phyloP scores from a whole-genome alignment of 2,797 vertebrate species.

The Pipistrellus kuhlii region DNA sequence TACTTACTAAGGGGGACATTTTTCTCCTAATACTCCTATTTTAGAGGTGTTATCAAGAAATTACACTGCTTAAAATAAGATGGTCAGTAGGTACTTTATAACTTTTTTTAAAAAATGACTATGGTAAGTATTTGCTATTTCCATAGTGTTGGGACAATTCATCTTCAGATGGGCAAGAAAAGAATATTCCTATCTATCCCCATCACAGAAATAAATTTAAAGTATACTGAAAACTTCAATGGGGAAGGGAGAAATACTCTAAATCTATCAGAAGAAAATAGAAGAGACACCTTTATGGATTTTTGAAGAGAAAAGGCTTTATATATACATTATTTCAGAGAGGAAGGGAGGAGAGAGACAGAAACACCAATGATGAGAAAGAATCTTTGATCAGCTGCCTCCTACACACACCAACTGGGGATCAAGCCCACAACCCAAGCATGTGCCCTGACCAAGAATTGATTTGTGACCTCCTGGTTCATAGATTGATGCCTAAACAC shows the following conservation, averaged over 20 bases:
- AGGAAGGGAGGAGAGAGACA: too few species aligned
- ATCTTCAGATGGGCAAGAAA: slow-evolving; percentile 22
- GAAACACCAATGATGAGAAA: too few species aligned
- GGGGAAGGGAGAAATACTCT: neutral
- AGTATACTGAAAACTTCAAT: neutral
- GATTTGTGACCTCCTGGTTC: too few species aligned
- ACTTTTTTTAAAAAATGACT: neutral
- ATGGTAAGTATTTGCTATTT: slow-evolving; percentile 39
- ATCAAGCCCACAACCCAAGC: too few species aligned
- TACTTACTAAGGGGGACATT: slow-evolving; percentile 41
- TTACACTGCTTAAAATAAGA: slow-evolving; percentile 51
- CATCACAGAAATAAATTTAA: slow-evolving; percentile 46
- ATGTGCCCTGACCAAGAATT: too few species aligned
- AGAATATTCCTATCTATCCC: neutral
- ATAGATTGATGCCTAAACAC: too few species aligned
- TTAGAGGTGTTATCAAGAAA: slow-evolving; percentile 51
- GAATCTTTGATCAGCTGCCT: too few species aligned
- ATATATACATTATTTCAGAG: neutral
- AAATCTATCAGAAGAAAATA: slow-evolving; percentile 34
- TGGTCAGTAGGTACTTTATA: neutral
- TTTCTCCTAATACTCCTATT: slow-evolving; percentile 54
- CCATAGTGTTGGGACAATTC: neutral
- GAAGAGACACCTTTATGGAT: neutral
- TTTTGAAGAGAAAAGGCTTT: slow-evolving; percentile 5
- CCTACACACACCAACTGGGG: too few species aligned